Conservation (phyloP, 2,797 vertebrate genomes). For the Rhadinocentrus ornatus region DNA sequence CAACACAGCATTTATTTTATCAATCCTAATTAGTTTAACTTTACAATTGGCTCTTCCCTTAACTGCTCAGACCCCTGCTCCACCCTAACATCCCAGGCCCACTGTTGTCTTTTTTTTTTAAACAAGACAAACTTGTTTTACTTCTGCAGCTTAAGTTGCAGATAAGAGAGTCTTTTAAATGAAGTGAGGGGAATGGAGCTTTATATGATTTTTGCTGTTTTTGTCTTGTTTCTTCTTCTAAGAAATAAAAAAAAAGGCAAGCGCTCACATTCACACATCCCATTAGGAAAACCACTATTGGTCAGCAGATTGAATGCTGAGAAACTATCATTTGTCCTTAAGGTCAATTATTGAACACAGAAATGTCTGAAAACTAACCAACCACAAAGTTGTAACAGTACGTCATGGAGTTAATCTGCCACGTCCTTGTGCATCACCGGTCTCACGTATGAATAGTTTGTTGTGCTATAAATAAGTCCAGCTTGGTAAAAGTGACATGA, state of each 20-base stretch:
- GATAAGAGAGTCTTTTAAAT: conserved; percentile 33
- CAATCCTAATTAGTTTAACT: conserved; percentile 60
- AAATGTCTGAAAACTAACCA: conserved; percentile 9
- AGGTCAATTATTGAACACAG: neutral
- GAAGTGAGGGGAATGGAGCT: neutral
- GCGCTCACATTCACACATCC: neutral
- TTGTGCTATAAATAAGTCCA: conserved; percentile 11
- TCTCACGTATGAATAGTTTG: conserved; percentile 3
- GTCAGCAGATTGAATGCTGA: conserved; percentile 1
- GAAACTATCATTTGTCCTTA: conserved; percentile 20
- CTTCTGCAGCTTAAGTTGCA: conserved; percentile 15
- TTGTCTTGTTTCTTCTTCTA: conserved; percentile 1
- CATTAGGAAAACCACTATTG: neutral
- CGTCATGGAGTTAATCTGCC: neutral
- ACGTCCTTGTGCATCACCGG: neutral
- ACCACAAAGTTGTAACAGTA: conserved; percentile 12
- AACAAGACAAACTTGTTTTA: conserved; percentile 22
- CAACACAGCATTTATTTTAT: no score
- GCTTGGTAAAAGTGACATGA: conserved; percentile 3
- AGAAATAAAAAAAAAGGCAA: neutral
- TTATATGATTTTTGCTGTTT: neutral
- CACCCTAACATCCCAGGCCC: conserved; percentile 33
- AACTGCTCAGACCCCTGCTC: neutral
- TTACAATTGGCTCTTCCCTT: conserved; percentile 65
- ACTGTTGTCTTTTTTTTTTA: conserved; percentile 23